Conservation (phyloP, 92 coral and sea anemone species). For the Zoanthus sociatus region DNA sequence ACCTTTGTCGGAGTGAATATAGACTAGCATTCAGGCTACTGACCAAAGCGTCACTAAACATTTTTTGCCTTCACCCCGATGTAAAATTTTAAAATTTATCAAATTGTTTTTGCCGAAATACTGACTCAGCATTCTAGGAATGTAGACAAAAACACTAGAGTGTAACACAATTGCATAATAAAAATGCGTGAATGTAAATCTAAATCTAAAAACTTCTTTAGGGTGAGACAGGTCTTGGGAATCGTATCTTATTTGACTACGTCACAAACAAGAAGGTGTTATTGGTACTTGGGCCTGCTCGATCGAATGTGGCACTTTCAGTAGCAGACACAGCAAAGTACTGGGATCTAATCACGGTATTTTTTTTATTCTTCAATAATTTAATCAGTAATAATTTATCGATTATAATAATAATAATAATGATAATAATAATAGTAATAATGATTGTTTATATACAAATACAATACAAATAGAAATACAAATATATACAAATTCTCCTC, state of each 20-base stretch:
- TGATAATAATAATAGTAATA: too few relatives aligned
- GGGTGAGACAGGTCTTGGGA: conserved; percentile 82
- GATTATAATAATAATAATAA: background rate
- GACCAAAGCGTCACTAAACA: too few relatives aligned
- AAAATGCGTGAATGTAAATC: too few relatives aligned
- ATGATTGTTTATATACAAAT: too few relatives aligned
- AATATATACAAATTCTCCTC: too few relatives aligned
- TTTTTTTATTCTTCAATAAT: background rate
- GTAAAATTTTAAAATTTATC: too few relatives aligned
- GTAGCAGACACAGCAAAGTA: conserved; percentile 83
- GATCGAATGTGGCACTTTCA: conserved; percentile 83
- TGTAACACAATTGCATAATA: background rate
- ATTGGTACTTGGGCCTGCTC: conserved; percentile 78
- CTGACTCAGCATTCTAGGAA: background rate
- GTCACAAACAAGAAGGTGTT: conserved; percentile 49
- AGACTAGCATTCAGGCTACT: too few relatives aligned
- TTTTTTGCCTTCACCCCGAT: background rate
- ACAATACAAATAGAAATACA: too few relatives aligned
- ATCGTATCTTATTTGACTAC: conserved; percentile 72
- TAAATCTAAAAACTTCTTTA: background rate
- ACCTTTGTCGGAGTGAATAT: too few relatives aligned
- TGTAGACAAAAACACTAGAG: background rate
- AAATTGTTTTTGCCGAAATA: too few relatives aligned
- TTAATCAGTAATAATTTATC: background rate
- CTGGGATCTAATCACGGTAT: conserved; percentile 82